Evolutionary conservation across 2,888 invertebrate species (phyloP).

Genomic region (Ormyrus nitidulus): DNA sequence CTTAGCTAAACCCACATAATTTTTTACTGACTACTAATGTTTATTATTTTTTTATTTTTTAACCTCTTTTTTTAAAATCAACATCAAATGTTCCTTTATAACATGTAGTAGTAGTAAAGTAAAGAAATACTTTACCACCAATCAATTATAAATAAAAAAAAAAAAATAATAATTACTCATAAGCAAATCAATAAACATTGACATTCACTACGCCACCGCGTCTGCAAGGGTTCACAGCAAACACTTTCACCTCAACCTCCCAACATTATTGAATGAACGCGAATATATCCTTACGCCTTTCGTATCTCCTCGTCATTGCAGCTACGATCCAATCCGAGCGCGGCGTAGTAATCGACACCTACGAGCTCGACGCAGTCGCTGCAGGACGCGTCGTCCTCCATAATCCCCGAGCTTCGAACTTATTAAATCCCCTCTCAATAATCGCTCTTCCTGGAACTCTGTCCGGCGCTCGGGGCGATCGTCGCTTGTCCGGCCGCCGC

Average conservation of each 20-base stretch:
- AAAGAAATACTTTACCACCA: no score
- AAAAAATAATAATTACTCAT: no score
- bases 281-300: constrained; percentile 77
- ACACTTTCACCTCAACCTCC: neutral
- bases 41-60: no score
- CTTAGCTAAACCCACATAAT: no score
- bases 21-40: no score
- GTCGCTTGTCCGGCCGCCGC: constrained; percentile 37
- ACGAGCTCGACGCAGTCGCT: constrained; percentile 50
- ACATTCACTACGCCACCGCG: no score
- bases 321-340: constrained; percentile 82
- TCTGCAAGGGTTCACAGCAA: no score
- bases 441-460: neutral
- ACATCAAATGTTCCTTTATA: no score
- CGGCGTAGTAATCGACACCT: constrained; percentile 87
- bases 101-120: no score
- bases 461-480: constrained; percentile 12
- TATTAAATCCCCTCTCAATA: constrained; percentile 13
- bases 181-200: no score
- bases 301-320: constrained; percentile 84
- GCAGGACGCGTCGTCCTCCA: neutral
- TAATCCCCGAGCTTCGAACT: neutral
- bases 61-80: no score
- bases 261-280: neutral
- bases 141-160: no score